phyloP scores from a whole-genome alignment of 2,888 invertebrate species.

The Mongoloraphidia duomilia region DNA sequence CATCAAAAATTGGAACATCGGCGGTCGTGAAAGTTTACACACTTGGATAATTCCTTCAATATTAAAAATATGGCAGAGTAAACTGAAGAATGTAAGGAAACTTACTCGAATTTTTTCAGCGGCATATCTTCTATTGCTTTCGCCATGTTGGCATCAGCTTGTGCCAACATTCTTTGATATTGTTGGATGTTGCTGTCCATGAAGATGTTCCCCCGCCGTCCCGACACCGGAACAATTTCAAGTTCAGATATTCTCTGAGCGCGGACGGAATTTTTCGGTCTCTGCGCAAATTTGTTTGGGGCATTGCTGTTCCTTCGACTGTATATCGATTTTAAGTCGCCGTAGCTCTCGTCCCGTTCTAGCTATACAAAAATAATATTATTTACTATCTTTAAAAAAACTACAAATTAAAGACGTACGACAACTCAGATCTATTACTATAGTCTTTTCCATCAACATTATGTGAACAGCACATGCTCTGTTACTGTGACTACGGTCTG shows the following conservation, averaged over 20 bases:
- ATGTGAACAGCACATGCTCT: too few species aligned
- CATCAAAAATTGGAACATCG: too few species aligned
- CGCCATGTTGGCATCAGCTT: slow-evolving; percentile 64
- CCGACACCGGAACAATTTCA: slow-evolving; percentile 7
- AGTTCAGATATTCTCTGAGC: background rate
- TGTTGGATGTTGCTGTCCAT: slow-evolving; percentile 53
- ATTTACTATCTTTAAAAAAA: too few species aligned
- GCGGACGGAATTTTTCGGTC: background rate
- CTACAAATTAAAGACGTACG: too few species aligned
- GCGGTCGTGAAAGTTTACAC: too few species aligned
- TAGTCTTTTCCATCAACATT: too few species aligned
- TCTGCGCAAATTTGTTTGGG: background rate
- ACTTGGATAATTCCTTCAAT: too few species aligned
- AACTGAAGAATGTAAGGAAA: slow-evolving; percentile 7
- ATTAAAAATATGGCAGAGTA: too few species aligned
- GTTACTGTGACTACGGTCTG: too few species aligned
- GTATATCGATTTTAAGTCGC: background rate
- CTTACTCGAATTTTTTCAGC: slow-evolving; percentile 62
- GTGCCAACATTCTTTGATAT: slow-evolving; percentile 48
- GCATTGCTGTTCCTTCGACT: background rate
- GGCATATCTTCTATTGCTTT: slow-evolving; percentile 71
- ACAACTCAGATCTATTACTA: too few species aligned
- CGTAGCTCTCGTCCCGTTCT: background rate
- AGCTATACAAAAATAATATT: background rate
- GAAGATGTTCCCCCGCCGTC: slow-evolving; percentile 43